Base-by-base conservation (phyloP, 1,140 invertebrate species). In the Myzus persicae region DNA sequence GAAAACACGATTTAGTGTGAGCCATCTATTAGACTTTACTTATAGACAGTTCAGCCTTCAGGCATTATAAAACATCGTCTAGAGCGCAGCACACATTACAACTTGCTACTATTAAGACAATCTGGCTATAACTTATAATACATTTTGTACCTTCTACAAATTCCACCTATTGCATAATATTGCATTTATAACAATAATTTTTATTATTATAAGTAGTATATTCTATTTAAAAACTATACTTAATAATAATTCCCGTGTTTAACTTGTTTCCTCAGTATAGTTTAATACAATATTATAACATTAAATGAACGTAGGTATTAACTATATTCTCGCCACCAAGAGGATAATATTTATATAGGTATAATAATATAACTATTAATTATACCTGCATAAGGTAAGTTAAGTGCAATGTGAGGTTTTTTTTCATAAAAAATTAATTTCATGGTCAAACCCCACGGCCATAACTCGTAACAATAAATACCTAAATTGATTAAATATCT, bases 11-110 rank as follows among this genome's bases (percentile, higher is more conserved):
- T n/a, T 42, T 44, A 87, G 4, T n/a, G 18, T 26, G 2, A 20
- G 42, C 85, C 18, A 87, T 87, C 85, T 87, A n/a, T 87, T n/a
- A 44, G 85, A 87, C 42, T n/a, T 46, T 36, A 22, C 2, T 8
- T 40, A n/a, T n/a, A 40, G 9, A 26, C 38, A 42, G 9, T 26
- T 42, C 24, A 40, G 2, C 1, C 24, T 26, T 42, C 24, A 40
- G 2, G 5, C 2, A 48, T 20, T 46, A 11, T 46, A 87, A 22
- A 20, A n/a, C 8, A n/a, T n/a, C 31, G n/a, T 87, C 42, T 87
- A 87, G 85, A 87, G 85, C n/a, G 85, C 42, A 87, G 42, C 42
- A 87, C 85, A 36, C 8, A 87, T 46, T 87, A n/a, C 7, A 38
- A 54, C 54, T 76, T n/a, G 31, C n/a, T n/a, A n/a, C 1, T n/a